Conservation (phyloP, 1,140 invertebrate genomes). For the Pseudomyrmex sp. region DNA sequence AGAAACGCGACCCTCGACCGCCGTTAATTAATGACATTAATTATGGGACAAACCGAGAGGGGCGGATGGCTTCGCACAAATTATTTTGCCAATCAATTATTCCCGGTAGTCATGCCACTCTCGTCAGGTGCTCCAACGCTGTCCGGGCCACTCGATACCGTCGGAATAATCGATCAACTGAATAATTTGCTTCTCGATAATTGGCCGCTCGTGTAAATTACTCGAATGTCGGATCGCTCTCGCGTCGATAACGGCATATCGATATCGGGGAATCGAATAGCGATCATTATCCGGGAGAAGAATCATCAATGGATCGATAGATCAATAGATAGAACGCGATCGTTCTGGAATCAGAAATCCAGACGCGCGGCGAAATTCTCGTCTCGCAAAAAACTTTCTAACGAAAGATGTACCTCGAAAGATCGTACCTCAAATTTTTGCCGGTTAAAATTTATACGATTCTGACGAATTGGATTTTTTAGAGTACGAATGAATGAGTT, state of each 20-base stretch:
- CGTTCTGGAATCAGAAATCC: not conserved
- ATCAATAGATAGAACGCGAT: not conserved
- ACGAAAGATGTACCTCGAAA: too few relatives aligned
- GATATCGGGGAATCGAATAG: slow-evolving; percentile 5
- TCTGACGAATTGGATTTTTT: not conserved
- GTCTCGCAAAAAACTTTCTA: too few relatives aligned
- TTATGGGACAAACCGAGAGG: slow-evolving; percentile 34
- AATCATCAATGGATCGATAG: not conserved
- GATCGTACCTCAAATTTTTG: too few relatives aligned
- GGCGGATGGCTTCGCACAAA: slow-evolving; percentile 36
- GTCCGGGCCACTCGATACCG: slow-evolving; percentile 54
- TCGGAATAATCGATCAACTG: slow-evolving; percentile 56
- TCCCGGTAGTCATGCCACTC: slow-evolving; percentile 42
- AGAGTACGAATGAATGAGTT: not conserved
- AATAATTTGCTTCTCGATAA: slow-evolving; percentile 53
- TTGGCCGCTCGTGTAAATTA: slow-evolving; percentile 53
- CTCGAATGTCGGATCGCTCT: slow-evolving; percentile 63
- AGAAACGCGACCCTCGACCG: slow-evolving; percentile 2
- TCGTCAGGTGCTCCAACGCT: slow-evolving; percentile 50
- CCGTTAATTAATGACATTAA: slow-evolving; percentile 43
- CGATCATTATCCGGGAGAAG: slow-evolving; percentile 20
- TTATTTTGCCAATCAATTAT: slow-evolving; percentile 61
- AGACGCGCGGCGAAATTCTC: not conserved
- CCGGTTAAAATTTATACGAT: too few relatives aligned
- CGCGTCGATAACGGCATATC: slow-evolving; percentile 30